Evolutionary conservation across 2,888 invertebrate species (phyloP), one percentile per base, ranked within the genome.

Genomic region (Temnothorax rugatulus): DNA sequence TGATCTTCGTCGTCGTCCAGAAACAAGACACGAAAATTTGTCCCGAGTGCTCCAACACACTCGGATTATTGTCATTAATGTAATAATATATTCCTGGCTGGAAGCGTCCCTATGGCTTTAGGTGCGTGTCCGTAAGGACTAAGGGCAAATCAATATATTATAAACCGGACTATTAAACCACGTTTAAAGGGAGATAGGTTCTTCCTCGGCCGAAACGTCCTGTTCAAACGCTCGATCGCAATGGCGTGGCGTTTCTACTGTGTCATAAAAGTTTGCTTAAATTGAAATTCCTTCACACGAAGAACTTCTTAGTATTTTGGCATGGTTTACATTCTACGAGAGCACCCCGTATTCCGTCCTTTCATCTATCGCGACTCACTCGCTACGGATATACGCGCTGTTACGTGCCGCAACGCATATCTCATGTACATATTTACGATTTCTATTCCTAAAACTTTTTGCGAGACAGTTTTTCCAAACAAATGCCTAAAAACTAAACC

Each of bases 101-200:
- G 18, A 38, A 47, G 57, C 18, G 25, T 25, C 34, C 59, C 15
- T 34, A 47, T 4, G 13, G 5, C 13, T 21, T 18, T 44, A 57
- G 13, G 29, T 57, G 21, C 9, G 18, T 34, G 13, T 61, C 66
- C 61, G 50, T 25, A 21, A 57, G 63, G 64, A 83, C 79, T 68
- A 86, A 77, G 54, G 74, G 52, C 61, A 69, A 91, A 91, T 93
- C 89, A 83, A 91, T 91, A 90, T 84, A 86, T 89, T 89, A 88
- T 90, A 89, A 91, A 91, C 88, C 87, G 89, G 88, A 81, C 84
- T 86, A 88, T 90, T 92, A 90, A 89, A 81, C 87, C 83, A 68
- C 82, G 74, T 87, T 91, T 91, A 91, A 92, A 91, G 90, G 74
- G 88, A 79, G 91, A 90, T 90, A 82, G 87, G 38, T 66, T 81